phyloP scores from a whole-genome alignment of 2,113 vertebrate species.

The Spea bombifrons region DNA sequence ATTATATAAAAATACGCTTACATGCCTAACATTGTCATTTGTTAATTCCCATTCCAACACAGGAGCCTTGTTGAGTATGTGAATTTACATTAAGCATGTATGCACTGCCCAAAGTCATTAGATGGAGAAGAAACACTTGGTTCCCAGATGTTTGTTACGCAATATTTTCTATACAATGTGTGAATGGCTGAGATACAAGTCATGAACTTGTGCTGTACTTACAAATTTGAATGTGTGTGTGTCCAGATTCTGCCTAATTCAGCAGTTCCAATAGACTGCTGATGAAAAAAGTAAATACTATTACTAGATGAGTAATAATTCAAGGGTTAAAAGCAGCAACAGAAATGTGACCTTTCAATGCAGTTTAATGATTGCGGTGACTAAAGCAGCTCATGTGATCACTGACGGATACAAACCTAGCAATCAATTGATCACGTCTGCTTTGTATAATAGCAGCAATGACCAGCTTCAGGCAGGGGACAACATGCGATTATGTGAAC shows the following conservation, averaged over 20 bases:
- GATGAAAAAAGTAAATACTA: no score
- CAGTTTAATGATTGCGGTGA: no score
- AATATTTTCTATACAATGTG: conserved; percentile 16
- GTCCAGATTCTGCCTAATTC: not conserved
- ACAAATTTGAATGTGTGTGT: not conserved
- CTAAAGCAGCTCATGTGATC: no score
- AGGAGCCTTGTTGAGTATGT: conserved; percentile 36
- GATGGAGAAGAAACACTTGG: conserved; percentile 40
- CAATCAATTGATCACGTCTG: no score
- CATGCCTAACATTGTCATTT: conserved; percentile 36
- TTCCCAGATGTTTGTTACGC: conserved; percentile 32
- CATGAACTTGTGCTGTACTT: conserved; percentile 13
- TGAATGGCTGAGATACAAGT: conserved; percentile 16
- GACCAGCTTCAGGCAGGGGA: no score
- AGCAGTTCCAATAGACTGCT: not conserved
- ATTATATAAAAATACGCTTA: conserved; percentile 33
- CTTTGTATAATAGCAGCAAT: no score
- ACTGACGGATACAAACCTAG: no score
- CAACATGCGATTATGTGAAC: no score
- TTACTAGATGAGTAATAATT: no score
- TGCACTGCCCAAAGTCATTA: conserved; percentile 36
- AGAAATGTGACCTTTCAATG: no score
- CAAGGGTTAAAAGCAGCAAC: no score
- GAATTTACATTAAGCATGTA: conserved; percentile 38
- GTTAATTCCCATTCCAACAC: conserved; percentile 28